Evolutionary conservation across 2,113 vertebrate species (phyloP), one percentile per base, ranked within the genome.

Genomic region (Lates calcarifer): DNA sequence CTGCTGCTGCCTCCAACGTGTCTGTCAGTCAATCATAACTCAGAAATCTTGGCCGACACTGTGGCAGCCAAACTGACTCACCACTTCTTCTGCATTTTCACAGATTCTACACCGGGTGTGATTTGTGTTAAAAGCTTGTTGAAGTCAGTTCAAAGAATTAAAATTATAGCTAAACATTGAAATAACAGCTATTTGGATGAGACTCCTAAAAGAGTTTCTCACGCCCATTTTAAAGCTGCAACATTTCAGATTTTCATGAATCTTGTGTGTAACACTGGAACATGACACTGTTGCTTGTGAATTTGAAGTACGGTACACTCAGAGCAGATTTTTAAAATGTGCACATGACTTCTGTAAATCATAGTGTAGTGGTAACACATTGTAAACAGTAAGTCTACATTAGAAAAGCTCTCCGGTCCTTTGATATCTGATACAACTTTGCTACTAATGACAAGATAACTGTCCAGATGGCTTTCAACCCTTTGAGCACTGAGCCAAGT

Each of bases 391-490:
- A 11, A 72, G 24, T 43, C 65, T 28, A 66, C 61, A 76, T 18
- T 45, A 51, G 26, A 20, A 51, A 26, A 62, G 18, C 15, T 22
- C 43, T 60, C 20, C 17, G 79, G 39, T 47, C 45, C 62, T 81
- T 75, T 90, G 64, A 81, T 83, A 83, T 79, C 35, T 35, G 72
- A 77, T 63, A 66, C 45, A 37, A 77, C 26, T 70, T 24, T 61
- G 60, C 75, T 63, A 57, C 41, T 84, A 80, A 65, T 17, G 45
- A 83, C 63, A 80, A 72, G 60, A 28, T 69, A 53, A 56, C 62
- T 47, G 66, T 55, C 53, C 83, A 85, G 79, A 81, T 85, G 84
- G 81, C 74, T 83, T 74, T 73, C 26, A 74, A 49, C 35, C 31
- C 41, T 58, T 31, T 62, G 43, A 72, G 55, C 41, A 62, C 43